Evolutionary conservation across 2,113 vertebrate species (phyloP), one percentile per base, ranked within the genome.

Genomic region (Triplophysa rosa): DNA sequence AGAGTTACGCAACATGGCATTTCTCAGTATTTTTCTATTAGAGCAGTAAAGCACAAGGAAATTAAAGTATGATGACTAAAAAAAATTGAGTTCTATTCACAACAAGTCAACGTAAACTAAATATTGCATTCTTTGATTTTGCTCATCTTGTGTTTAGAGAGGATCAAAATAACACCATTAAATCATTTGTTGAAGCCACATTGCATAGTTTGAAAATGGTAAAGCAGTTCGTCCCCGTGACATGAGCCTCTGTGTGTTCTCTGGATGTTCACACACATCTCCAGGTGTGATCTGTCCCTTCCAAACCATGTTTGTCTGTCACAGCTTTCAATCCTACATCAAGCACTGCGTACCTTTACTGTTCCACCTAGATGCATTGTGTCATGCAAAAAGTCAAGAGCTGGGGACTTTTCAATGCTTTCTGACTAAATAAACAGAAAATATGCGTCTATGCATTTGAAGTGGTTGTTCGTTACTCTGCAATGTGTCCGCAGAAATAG

Each of bases 231-330:
- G 70, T n/a, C n/a, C 47, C 67, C 23, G 23, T 47, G 23, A 69
- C 19, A 8, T 33, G 21, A 65, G 37, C 56, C 16, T 13, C 16
- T 59, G 62, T 23, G 80, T 79, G 86, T 73, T 33, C 56, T 66
- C 17, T 76, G 85, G 89, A 87, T 87, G 90, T 88, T 80, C 83
- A 78, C 82, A 88, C 90, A 90, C 82, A 90, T 89, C 82, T 78
- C 72, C 88, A 85, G 90, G 91, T 82, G 91, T 85, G 89, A 80
- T 83, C 63, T 66, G 77, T 72, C 66, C 80, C 78, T 83, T 81
- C 77, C 69, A 80, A 71, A 78, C 49, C 16, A 45, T 75, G 58
- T 61, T 71, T 83, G 14, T 78, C 74, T 72, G 67, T 52, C 59
- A 56, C 42, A 67, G 16, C 17, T 49, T 71, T 76, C 13, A 80